Conservation (phyloP, 2,888 invertebrate species). For the Cryptophagus acutangulus region DNA sequence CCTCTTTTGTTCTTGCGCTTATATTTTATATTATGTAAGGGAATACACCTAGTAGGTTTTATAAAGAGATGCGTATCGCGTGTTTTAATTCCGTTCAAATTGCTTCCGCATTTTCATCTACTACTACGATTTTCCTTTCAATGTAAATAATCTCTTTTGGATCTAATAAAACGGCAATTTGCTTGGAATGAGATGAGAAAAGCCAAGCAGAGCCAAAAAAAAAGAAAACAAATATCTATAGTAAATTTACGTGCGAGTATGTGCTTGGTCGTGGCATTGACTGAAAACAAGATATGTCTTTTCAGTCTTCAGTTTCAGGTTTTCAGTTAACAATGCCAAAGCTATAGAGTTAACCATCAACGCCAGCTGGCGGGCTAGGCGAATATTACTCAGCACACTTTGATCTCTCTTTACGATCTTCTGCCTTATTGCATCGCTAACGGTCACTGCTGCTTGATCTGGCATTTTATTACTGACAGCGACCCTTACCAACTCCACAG, state of each 20-base stretch:
- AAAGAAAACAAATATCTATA: too few relatives aligned
- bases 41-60: slow-evolving; percentile 8
- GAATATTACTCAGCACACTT: slow-evolving; percentile 33
- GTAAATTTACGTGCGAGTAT: slow-evolving; percentile 13
- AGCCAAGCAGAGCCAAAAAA: too few relatives aligned
- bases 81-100: slow-evolving; percentile 35
- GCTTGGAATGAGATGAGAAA: too few relatives aligned
- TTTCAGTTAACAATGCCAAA: too few relatives aligned
- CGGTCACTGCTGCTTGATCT: slow-evolving; percentile 33
- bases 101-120: slow-evolving; percentile 27
- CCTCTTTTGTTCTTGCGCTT: slow-evolving; percentile 3
- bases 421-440: slow-evolving; percentile 37
- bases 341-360: slow-evolving; percentile 10
- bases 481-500: too few relatives aligned
- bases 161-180: too few relatives aligned
- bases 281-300: slow-evolving; percentile 9
- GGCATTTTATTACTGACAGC: slow-evolving; percentile 36
- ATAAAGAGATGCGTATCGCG: slow-evolving; percentile 23
- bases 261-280: slow-evolving; percentile 8
- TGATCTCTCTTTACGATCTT: slow-evolving; percentile 31
- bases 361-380: slow-evolving; percentile 7
- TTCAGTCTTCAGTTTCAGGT: too few relatives aligned
- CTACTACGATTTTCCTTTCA: slow-evolving; percentile 9
- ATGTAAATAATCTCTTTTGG: too few relatives aligned
- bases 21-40: slow-evolving; percentile 3